phyloP scores from a whole-genome alignment of 2,888 invertebrate species.

The Eilema caniola region DNA sequence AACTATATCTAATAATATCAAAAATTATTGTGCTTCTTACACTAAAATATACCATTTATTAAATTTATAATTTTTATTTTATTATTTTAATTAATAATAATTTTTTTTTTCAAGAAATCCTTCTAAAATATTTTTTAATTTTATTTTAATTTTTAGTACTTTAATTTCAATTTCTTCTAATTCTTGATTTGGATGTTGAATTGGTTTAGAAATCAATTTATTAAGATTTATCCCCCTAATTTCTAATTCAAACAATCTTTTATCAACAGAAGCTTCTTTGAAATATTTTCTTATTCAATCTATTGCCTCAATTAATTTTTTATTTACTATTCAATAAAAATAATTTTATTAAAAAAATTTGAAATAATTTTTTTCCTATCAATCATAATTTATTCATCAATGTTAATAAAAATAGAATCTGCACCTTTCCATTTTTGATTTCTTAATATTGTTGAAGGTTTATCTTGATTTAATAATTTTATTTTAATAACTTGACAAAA shows the following conservation, averaged over 20 bases:
- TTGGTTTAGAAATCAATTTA: slow-evolving; percentile 89
- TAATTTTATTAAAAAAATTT: slow-evolving; percentile 70
- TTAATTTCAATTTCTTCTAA: slow-evolving; percentile 74
- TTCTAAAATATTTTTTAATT: slow-evolving; percentile 82
- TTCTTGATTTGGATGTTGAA: slow-evolving; percentile 83
- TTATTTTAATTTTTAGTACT: slow-evolving; percentile 84
- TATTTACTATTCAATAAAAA: slow-evolving; percentile 80
- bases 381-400: slow-evolving; percentile 72
- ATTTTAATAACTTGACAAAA: slow-evolving; percentile 89
- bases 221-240: slow-evolving; percentile 88
- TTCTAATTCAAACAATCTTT: slow-evolving; percentile 79
- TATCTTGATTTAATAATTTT: slow-evolving; percentile 86
- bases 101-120: slow-evolving; percentile 82
- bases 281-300: slow-evolving; percentile 88
- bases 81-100: slow-evolving; percentile 78
- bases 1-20: slow-evolving; percentile 88
- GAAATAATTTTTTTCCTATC: slow-evolving; percentile 62
- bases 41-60: slow-evolving; percentile 83
- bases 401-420: slow-evolving; percentile 87
- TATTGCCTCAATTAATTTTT: slow-evolving; percentile 85
- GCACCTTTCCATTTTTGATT: slow-evolving; percentile 88
- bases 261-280: slow-evolving; percentile 85
- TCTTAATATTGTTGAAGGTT: slow-evolving; percentile 86
- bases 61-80: slow-evolving; percentile 67
- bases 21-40: slow-evolving; percentile 88